Evolutionary conservation across 2,888 invertebrate species (phyloP).

Genomic region (Fragum whitleyi): DNA sequence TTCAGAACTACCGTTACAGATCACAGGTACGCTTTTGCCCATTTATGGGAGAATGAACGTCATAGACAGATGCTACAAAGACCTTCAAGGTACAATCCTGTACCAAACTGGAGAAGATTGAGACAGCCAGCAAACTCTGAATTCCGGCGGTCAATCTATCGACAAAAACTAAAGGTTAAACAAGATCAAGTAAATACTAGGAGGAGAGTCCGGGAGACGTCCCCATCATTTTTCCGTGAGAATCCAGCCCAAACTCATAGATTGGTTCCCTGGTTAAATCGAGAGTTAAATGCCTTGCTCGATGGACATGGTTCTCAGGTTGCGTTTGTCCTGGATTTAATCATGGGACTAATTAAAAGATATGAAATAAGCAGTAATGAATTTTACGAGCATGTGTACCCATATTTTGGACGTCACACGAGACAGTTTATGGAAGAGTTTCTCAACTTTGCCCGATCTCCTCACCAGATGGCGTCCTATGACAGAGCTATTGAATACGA

Average conservation of each 20-base stretch:
- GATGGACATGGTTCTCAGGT: slow-evolving; percentile 78
- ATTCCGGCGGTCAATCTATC: slow-evolving; percentile 90
- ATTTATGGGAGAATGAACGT: slow-evolving; percentile 57
- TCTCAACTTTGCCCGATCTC: slow-evolving; percentile 93
- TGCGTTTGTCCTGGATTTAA: slow-evolving; percentile 88
- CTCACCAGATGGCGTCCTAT: slow-evolving; percentile 92
- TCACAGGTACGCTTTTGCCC: slow-evolving; percentile 68
- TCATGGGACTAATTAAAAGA: slow-evolving; percentile 89
- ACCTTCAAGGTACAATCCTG: slow-evolving; percentile 58
- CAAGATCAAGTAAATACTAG: slow-evolving; percentile 83
- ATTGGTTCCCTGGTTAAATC: slow-evolving; percentile 94
- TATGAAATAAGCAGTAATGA: slow-evolving; percentile 86
- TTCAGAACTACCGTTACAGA: slow-evolving; percentile 82
- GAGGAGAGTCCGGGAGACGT: slow-evolving; percentile 71
- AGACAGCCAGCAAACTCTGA: slow-evolving; percentile 74
- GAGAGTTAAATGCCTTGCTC: slow-evolving; percentile 93
- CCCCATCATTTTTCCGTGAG: slow-evolving; percentile 82
- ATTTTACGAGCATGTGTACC: slow-evolving; percentile 90
- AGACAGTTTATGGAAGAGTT: slow-evolving; percentile 96
- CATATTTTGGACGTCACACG: slow-evolving; percentile 90
- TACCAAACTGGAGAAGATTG: slow-evolving; percentile 51
- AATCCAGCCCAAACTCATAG: slow-evolving; percentile 93
- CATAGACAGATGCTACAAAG: slow-evolving; percentile 59
- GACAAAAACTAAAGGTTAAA: slow-evolving; percentile 92
- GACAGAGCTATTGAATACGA: slow-evolving; percentile 84